These are phyloP conservation scores for Schizotus pectinicornis DNA, from an alignment of 2,888 invertebrate species.

Conservation along the genomic window DNA sequence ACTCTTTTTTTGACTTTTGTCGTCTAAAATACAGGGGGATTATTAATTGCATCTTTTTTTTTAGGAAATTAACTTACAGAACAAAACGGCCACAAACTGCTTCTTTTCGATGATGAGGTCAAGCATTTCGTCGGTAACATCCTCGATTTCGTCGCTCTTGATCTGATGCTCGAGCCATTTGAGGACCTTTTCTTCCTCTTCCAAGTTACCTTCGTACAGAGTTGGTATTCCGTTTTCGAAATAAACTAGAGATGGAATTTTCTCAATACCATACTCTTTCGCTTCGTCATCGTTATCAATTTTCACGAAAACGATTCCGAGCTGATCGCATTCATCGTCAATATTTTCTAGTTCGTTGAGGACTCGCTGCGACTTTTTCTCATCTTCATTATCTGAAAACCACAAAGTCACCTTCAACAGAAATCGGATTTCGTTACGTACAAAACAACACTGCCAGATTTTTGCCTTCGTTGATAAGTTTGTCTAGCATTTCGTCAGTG, in stretches of 20 bases:
- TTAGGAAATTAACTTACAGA: constrained; percentile 73
- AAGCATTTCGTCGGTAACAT: constrained; percentile 93
- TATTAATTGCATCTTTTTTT: background rate
- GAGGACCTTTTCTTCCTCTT: constrained; percentile 87
- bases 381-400: constrained; percentile 82
- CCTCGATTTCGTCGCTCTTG: constrained; percentile 90
- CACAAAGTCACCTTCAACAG: background rate
- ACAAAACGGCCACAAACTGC: constrained; percentile 87
- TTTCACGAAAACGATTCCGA: constrained; percentile 90
- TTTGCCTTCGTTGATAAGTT: constrained; percentile 86
- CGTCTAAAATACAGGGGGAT: constrained; percentile 67
- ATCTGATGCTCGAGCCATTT: constrained; percentile 86
- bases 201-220: constrained; percentile 82
- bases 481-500: constrained; percentile 92
- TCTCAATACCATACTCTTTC: constrained; percentile 88
- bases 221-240: constrained; percentile 77
- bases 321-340: constrained; percentile 88
- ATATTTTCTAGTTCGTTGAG: constrained; percentile 91
- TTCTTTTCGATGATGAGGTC: constrained; percentile 87
- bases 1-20: constrained; percentile 89
- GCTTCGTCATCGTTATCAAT: constrained; percentile 91
- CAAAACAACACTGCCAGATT: constrained; percentile 90
- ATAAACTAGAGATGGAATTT: constrained; percentile 84
- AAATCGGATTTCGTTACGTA: constrained; percentile 60
- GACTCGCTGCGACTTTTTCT: constrained; percentile 83